Base-by-base conservation (phyloP, 2,797 vertebrate genomes). In the Smutsia gigantea region DNA sequence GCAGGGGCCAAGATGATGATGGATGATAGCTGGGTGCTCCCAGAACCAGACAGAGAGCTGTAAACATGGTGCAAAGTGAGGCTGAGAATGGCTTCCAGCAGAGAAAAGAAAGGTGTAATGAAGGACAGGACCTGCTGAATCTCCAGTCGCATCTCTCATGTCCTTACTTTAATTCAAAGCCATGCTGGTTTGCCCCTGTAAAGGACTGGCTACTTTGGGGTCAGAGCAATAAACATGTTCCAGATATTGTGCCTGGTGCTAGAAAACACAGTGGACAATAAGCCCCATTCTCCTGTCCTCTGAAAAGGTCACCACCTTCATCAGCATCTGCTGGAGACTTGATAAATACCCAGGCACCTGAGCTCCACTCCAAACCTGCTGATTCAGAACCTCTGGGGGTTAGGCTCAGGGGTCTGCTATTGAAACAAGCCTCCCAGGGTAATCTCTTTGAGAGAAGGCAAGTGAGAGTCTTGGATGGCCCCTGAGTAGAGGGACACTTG, bases 21-120 rank as follows among this genome's bases (percentile, higher is more conserved):
- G 51, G 68, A 72, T 95, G 75, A 39, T 49, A 94, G 49, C 42
- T 68, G 51, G 49, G 57, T 97, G 68, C 71, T 95, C 34, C 59
- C 34, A 55, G 88, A 95, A 94, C 12, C 34, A 87, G 66, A 55
- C 61, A 91, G 72, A 72, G 79, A 84, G 88, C 83, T 89, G 53
- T 82, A 79, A 96, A 74, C 68, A 87, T 75, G 46, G 37, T 93
- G 83, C n/a, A 82, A 87, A 93, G 71, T 39, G 92, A 92, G 90
- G 14, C 90, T 72, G 84, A 86, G 82, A 87, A 77, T 77, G 49
- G 49, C 78, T 88, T 17, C 25, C 17, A 53, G 74, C 74, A 87
- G 27, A 46, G 14, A 49, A 90, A 78, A 31, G 37, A 77, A 71
- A 12, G 25, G 53, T 51, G 27, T 31, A 84, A 55, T 59, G 63